phyloP scores from a whole-genome alignment of 2,113 vertebrate genomes.

The Forbesichthys agassizii region DNA sequence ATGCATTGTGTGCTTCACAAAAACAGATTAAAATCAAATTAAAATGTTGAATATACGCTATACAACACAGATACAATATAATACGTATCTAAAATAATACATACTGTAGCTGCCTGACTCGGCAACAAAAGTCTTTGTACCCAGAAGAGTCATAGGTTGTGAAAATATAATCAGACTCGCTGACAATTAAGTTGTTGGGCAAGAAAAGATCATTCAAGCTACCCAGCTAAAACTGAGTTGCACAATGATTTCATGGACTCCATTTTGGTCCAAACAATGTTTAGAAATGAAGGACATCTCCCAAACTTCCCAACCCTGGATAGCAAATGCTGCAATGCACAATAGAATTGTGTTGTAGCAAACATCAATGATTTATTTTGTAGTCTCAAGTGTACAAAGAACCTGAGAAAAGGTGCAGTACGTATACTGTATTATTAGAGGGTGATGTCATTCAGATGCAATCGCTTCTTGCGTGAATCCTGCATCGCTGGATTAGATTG shows the following conservation, averaged over 20 bases:
- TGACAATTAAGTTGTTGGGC: too few relatives aligned
- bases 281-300: not conserved
- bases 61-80: too few relatives aligned
- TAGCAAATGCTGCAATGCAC: not conserved
- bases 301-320: not conserved
- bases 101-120: too few relatives aligned
- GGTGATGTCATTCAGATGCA: slow-evolving; percentile 50
- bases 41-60: too few relatives aligned
- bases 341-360: not conserved
- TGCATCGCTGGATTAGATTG: not conserved
- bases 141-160: too few relatives aligned
- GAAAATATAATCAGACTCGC: too few relatives aligned
- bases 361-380: slow-evolving; percentile 29
- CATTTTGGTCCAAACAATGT: not conserved
- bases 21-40: too few relatives aligned
- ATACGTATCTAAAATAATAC: too few relatives aligned
- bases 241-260: not conserved
- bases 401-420: slow-evolving; percentile 7
- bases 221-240: too few relatives aligned
- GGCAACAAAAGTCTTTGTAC: too few relatives aligned
- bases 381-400: not conserved
- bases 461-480: slow-evolving; percentile 23
- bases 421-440: not conserved
- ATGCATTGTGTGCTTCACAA: too few relatives aligned
- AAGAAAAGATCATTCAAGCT: too few relatives aligned